phyloP scores from a whole-genome alignment of 2,113 vertebrate species.

The Heloderma charlesbogerti region DNA sequence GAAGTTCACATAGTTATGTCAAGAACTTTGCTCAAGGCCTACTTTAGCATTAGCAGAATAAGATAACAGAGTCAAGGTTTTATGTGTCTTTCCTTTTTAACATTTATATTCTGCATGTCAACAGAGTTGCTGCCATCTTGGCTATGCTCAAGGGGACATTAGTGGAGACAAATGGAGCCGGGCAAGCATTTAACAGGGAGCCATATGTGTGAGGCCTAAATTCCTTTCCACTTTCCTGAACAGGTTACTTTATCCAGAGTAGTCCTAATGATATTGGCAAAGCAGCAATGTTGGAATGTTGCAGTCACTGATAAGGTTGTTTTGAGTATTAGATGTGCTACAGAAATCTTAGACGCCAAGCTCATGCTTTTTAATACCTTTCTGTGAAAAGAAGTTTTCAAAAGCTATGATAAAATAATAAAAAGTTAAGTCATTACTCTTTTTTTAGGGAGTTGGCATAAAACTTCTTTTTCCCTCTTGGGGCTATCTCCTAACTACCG shows the following conservation, averaged over 20 bases:
- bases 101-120: neutral
- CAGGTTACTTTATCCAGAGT: neutral
- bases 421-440: neutral
- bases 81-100: neutral
- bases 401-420: slow-evolving; percentile 15
- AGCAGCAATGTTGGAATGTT: neutral
- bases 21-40: neutral
- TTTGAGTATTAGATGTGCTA: neutral
- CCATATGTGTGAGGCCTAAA: neutral
- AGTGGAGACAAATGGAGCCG: neutral
- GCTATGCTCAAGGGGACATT: neutral
- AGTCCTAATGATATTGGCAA: neutral
- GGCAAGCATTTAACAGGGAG: neutral
- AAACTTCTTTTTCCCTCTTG: neutral
- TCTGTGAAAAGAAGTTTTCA: slow-evolving; percentile 35
- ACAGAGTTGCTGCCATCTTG: neutral
- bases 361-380: neutral
- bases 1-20: neutral
- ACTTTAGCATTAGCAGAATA: neutral
- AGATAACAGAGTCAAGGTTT: neutral
- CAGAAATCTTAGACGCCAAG: slow-evolving; percentile 15
- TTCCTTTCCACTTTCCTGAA: neutral
- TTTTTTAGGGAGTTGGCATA: slow-evolving; percentile 35
- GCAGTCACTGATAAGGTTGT: neutral
- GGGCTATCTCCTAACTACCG: neutral